A percentile compares a stretch with the other conserved stretches of the same genome.
Evolutionary conservation across 2,113 vertebrate genomes (phyloP).

Genomic region (Capreolus pygargus): DNA sequence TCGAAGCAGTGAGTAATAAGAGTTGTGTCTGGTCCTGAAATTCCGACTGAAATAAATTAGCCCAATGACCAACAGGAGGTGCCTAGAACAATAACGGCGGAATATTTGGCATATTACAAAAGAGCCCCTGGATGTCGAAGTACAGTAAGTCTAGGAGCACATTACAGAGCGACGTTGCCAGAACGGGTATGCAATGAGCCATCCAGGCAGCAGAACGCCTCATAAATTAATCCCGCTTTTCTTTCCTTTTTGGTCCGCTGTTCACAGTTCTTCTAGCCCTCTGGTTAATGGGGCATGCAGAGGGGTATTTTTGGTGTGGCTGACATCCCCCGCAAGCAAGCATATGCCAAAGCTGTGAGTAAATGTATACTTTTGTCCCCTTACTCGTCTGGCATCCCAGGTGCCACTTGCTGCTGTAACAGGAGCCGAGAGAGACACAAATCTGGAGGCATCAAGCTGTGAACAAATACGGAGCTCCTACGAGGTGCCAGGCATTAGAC

Average conservation of each 20-base stretch:
- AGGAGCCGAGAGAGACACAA: not conserved
- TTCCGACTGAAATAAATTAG: slow-evolving; percentile 76
- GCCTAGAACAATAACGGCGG: slow-evolving; percentile 79
- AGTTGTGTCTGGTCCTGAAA: slow-evolving; percentile 78
- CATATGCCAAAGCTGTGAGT: not conserved
- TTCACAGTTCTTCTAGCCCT: slow-evolving; percentile 48
- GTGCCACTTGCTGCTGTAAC: not conserved
- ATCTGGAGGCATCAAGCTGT: no score
- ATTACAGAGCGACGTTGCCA: not conserved
- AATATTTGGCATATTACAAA: slow-evolving; percentile 72
- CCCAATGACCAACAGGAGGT: slow-evolving; percentile 69
- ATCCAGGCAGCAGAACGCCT: slow-evolving; percentile 62
- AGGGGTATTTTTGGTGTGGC: slow-evolving; percentile 42
- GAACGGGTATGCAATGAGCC: slow-evolving; percentile 65
- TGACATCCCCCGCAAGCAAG: not conserved
- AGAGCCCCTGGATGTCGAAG: slow-evolving; percentile 66
- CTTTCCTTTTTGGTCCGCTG: not conserved
- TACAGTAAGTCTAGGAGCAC: slow-evolving; percentile 67
- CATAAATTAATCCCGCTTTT: slow-evolving; percentile 56
- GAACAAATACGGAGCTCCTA: not conserved
- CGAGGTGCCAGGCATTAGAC: not conserved
- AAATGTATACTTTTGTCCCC: not conserved
- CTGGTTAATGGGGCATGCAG: slow-evolving; percentile 54
- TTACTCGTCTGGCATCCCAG: not conserved
- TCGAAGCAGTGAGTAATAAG: slow-evolving; percentile 76